Percentiles rank a stretch among this genome's conserved stretches.
Evolutionary conservation across 2,113 vertebrate genomes (phyloP).

Genomic region (Equus quagga): DNA sequence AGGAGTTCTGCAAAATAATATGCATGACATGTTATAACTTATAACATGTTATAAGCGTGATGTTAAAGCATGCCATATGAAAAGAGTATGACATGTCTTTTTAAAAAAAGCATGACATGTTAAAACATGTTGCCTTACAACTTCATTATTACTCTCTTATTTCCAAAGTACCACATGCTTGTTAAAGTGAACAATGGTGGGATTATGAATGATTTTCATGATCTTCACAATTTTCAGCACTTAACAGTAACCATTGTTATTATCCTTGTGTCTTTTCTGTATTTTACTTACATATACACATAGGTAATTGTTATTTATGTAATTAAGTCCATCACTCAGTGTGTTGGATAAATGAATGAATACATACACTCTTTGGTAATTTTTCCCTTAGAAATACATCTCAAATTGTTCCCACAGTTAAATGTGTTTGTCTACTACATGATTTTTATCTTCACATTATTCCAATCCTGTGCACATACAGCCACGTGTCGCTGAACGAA

Average conservation of each 20-base stretch:
- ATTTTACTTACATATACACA: not conserved
- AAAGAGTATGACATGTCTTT: not conserved
- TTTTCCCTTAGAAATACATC: not conserved
- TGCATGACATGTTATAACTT: not conserved
- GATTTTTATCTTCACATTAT: not conserved
- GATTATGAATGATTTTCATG: not conserved
- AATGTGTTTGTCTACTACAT: not conserved
- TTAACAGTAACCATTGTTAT: not conserved
- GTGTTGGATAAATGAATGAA: not conserved
- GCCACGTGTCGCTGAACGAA: no score
- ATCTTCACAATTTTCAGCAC: not conserved
- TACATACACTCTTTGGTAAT: not conserved
- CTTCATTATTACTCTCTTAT: not conserved
- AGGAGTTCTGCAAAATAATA: constrained; percentile 54
- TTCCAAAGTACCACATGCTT: not conserved
- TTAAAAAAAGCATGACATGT: not conserved
- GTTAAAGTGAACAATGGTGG: not conserved
- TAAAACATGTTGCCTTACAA: not conserved
- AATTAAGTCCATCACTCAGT: not conserved
- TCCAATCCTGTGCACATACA: not conserved
- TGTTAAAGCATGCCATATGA: not conserved
- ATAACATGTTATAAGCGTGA: not conserved
- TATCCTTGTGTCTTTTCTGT: not conserved
- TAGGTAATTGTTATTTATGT: not conserved
- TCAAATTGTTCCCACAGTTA: not conserved